Base-by-base conservation (phyloP, 2,888 invertebrate genomes). In the Acleris holmiana region DNA sequence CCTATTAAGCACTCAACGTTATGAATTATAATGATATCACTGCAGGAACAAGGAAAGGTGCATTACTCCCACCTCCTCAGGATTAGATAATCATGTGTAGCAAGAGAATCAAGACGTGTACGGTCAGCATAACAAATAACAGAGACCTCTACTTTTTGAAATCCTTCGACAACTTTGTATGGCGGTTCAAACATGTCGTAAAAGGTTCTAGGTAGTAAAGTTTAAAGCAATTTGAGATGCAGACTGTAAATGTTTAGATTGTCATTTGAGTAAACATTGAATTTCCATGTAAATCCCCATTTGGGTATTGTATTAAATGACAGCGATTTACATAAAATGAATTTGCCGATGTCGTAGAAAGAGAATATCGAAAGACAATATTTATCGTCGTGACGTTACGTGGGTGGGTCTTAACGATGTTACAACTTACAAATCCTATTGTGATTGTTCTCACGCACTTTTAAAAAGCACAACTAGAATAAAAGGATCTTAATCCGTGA, bases 1-100 rank as follows among this genome's bases (percentile, higher is more conserved):
- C 35, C 55, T 44, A 60, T 60, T 60, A 60, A 46, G 35, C 18
- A 60, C 50, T 60, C 44, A 55, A 49, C 59, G 50, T 65, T 65
- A 60, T 64, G 47, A 64, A 55, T 65, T 65, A 60, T 64, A 53
- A 64, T 46, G 60, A 55, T 65, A 65, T 65, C 60, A 46, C 44
- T 55, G 44, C 59, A 60, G 65, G 65, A 55, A 65, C 54, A 44
- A 46, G 29, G 41, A 46, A 59, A 50, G 23, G 29, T 49, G 47
- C 19, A 54, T 49, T 49, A 40, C 44, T 48, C 35, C 44, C 46
- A 50, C 49, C 55, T 29, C 65, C 56, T 54, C 29, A 10, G 40
- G 47, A 58, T 64, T 58, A 53, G 47, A 58, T 58, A 58, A 57
- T 47, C 35, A 44, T 35, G 21, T 49, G 49, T 40, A 40, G 57